Percentiles rank a stretch among this genome's conserved stretches.
phyloP scores from a whole-genome alignment of 2,113 vertebrate genomes.

The Mus spicilegus region DNA sequence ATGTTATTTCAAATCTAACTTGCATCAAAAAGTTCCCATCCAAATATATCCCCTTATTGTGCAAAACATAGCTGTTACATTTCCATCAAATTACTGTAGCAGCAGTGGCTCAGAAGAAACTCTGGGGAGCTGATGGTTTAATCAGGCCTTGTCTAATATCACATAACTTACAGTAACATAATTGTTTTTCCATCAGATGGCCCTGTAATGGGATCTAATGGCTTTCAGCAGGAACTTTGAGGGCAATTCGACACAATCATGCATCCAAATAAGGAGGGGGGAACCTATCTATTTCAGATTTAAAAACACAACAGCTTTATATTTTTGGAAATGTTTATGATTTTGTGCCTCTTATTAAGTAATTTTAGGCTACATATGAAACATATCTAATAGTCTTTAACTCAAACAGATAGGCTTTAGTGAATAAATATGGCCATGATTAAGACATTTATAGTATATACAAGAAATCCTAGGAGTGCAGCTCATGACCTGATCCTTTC shows the following conservation, averaged over 20 bases:
- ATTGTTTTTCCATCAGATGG: slow-evolving; percentile 58
- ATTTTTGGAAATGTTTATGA: slow-evolving; percentile 38
- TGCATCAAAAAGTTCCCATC: slow-evolving; percentile 19
- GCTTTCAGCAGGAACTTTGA: slow-evolving; percentile 32
- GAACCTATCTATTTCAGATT: not conserved
- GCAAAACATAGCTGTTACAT: slow-evolving; percentile 5
- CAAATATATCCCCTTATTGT: slow-evolving; percentile 43
- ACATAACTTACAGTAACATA: slow-evolving; percentile 47
- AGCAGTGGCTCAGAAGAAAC: slow-evolving; percentile 47
- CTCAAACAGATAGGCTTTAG: not conserved
- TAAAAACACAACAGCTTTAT: not conserved
- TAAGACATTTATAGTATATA: not conserved
- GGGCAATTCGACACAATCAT: not conserved
- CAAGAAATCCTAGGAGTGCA: not conserved
- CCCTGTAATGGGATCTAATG: slow-evolving; percentile 47
- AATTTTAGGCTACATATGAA: slow-evolving; percentile 25
- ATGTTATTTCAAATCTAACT: slow-evolving; percentile 58
- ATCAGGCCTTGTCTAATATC: slow-evolving; percentile 58
- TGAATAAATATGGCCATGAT: not conserved
- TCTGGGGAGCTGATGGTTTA: slow-evolving; percentile 29
- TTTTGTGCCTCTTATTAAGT: not conserved
- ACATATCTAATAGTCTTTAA: not conserved
- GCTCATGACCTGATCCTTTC: not conserved
- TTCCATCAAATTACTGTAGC: slow-evolving; percentile 12
- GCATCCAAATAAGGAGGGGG: not conserved